Evolutionary conservation across 2,797 vertebrate genomes (phyloP), one percentile per base, ranked within the genome.

Genomic region (Steatocranus sp.): DNA sequence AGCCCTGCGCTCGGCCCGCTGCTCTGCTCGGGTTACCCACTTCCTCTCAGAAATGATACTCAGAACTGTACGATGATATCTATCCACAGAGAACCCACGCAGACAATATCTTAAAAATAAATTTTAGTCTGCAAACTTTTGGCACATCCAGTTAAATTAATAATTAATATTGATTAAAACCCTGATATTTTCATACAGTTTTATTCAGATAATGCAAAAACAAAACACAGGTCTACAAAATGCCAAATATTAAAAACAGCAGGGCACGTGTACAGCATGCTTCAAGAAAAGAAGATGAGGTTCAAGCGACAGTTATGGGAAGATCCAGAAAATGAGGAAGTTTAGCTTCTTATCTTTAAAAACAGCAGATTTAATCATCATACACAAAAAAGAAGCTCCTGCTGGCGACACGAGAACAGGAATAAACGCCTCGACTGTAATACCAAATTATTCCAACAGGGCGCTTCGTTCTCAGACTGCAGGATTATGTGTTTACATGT

Each of bases 1-100:
- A 1, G 9, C 0, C 14, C 9, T 1, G 1, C 1, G 38, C 63
- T 68, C 12, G 6, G 38, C 38, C 14, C 4, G 3, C 66, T 27
- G 41, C 20, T 25, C 14, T 43, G 38, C 63, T 68, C 10, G 17
- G 41, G 25, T 46, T 70, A 46, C 66, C 41, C 15, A 25, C 66
- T 70, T 43, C 20, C 38, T 70, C 66, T 70, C 63, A 27, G 20
- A 11, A 38, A 18, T 25, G 38, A 23, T 25, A 36, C 63, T 68
- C n/a, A 38, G 34, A 38, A 38, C 20, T 41, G 36, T 25, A 68
- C 2, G 5, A 25, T 68, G 63, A 46, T 46, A 18, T 58, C 49
- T 4, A 11, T 20, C 49, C 32, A n/a, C 18, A 61, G 1, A 61
- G 56, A 36, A 61, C 6, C 56, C 30, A 12, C 10, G 4, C 18